phyloP scores from a whole-genome alignment of 2,888 invertebrate genomes.

The Anodontia alba region DNA sequence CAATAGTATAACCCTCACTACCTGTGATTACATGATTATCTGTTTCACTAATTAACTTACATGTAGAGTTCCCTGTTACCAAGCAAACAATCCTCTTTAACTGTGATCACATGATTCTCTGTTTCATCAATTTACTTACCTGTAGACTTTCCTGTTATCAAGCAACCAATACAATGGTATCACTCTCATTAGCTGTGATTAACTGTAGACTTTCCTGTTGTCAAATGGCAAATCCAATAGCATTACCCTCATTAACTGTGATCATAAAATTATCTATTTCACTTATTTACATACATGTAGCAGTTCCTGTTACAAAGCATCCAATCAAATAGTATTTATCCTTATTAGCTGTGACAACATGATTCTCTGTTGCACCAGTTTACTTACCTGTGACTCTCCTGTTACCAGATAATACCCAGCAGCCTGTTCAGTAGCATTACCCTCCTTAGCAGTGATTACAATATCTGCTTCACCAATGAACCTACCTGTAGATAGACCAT shows the following conservation, averaged over 20 bases:
- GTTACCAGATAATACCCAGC: constrained; percentile 85
- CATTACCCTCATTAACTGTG: too few relatives aligned
- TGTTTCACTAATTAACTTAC: constrained; percentile 61
- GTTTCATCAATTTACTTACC: constrained; percentile 71
- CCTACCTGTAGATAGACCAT: constrained; percentile 85
- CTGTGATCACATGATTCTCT: constrained; percentile 84
- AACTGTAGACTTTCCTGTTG: too few relatives aligned
- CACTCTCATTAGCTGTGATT: too few relatives aligned
- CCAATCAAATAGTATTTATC: too few relatives aligned
- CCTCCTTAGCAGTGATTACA: constrained; percentile 85
- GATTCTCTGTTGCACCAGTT: too few relatives aligned
- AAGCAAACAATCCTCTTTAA: constrained; percentile 85
- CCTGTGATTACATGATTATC: constrained; percentile 84
- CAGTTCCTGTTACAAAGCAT: too few relatives aligned
- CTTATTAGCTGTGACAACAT: too few relatives aligned
- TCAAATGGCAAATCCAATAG: too few relatives aligned
- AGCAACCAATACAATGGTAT: constrained; percentile 84
- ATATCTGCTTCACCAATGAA: constrained; percentile 71
- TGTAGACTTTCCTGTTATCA: constrained; percentile 85
- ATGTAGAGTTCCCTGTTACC: constrained; percentile 85
- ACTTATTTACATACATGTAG: too few relatives aligned
- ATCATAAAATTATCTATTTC: too few relatives aligned
- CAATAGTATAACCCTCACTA: constrained; percentile 85
- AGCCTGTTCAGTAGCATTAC: constrained; percentile 84
- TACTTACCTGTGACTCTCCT: constrained; percentile 82